A percentile compares a stretch with the other conserved stretches of the same genome.
These are phyloP conservation scores for Lutjanus erythropterus DNA, from an alignment of 2,113 vertebrate genomes.

Conservation along the genomic window DNA sequence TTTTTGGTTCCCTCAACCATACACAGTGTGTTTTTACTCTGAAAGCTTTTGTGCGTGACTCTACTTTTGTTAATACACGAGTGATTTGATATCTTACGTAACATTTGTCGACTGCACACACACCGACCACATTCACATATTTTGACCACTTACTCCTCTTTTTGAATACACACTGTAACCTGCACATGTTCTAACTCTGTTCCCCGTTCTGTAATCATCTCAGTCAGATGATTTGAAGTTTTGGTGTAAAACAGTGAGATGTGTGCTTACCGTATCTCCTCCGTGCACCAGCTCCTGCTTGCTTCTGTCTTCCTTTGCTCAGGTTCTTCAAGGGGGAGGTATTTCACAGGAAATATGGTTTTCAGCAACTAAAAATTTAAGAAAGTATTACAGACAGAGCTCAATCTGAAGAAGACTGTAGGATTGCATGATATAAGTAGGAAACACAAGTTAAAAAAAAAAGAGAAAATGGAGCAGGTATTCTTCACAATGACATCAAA, in stretches of 20 bases:
- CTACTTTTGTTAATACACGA: background rate
- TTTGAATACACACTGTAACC: background rate
- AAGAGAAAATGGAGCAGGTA: background rate
- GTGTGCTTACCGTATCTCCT: conserved; percentile 54
- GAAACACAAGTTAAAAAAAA: background rate
- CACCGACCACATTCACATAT: background rate
- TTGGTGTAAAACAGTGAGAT: conserved; percentile 15
- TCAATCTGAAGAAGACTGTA: conserved; percentile 14
- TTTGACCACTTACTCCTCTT: background rate
- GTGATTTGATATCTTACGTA: background rate
- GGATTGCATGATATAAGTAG: background rate
- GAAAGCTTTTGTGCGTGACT: background rate
- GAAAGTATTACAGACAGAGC: background rate
- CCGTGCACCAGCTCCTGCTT: conserved; percentile 17
- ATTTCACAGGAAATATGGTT: conserved; percentile 70
- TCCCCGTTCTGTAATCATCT: background rate
- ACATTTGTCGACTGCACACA: background rate
- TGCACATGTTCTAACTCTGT: no score
- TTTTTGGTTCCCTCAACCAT: background rate
- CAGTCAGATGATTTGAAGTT: background rate
- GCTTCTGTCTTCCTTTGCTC: conserved; percentile 55
- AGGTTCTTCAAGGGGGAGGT: conserved; percentile 50
- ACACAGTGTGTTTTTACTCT: background rate
- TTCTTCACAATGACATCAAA: no score
- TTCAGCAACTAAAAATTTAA: conserved; percentile 24